These are phyloP conservation scores for Hippocampus comes DNA, from an alignment of 2,113 vertebrate species.

Conservation along the genomic window DNA sequence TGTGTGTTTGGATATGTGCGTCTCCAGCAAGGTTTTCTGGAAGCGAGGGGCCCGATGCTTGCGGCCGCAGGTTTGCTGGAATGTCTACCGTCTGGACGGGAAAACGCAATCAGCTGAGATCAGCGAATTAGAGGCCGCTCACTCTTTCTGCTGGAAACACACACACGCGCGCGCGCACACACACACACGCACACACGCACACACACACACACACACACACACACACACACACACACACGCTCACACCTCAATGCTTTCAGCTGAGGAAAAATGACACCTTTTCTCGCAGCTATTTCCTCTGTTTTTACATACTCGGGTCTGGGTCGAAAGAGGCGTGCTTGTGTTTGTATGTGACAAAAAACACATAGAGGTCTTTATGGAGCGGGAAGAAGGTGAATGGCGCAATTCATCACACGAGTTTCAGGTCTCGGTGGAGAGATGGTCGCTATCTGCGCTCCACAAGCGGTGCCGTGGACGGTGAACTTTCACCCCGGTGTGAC, in stretches of 20 bases:
- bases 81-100: constrained; percentile 73
- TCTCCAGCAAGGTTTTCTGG: constrained; percentile 36
- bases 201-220: constrained; percentile 24
- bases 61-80: constrained; percentile 62
- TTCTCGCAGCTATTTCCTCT: constrained; percentile 72
- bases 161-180: too few species aligned
- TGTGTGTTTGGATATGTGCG: constrained; percentile 27
- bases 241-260: constrained; percentile 35
- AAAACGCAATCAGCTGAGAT: constrained; percentile 69
- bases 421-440: constrained; percentile 59
- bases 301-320: constrained; percentile 65
- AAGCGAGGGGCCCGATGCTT: constrained; percentile 51
- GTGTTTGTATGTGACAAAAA: constrained; percentile 70
- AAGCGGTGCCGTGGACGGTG: constrained; percentile 52
- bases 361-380: constrained; percentile 69
- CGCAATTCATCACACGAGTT: constrained; percentile 66
- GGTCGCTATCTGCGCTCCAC: constrained; percentile 65
- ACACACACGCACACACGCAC: constrained; percentile 19
- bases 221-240: constrained; percentile 15
- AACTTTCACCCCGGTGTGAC: constrained; percentile 35
- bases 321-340: constrained; percentile 64
- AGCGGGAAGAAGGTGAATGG: constrained; percentile 60
- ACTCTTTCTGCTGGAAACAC: constrained; percentile 38
- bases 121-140: constrained; percentile 54
- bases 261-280: constrained; percentile 72